Conservation (phyloP, 2,888 invertebrate species). For the Psylliodes chrysocephalus region DNA sequence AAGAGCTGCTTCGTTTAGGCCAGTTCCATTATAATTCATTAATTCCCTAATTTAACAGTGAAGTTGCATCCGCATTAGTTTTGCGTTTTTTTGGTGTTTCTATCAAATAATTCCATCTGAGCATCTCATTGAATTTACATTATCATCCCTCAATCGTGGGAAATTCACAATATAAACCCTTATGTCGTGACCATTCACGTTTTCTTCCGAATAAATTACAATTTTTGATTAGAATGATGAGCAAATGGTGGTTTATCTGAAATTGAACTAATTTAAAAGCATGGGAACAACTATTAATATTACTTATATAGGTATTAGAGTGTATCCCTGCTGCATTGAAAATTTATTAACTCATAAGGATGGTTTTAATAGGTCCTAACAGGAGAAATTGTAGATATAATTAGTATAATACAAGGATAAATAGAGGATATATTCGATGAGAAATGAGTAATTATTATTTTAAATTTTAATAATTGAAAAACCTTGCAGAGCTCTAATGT, state of each 20-base stretch:
- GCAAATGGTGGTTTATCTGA: conserved; percentile 24
- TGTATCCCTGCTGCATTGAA: too few relatives aligned
- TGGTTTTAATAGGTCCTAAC: too few relatives aligned
- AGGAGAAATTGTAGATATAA: too few relatives aligned
- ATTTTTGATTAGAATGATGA: conserved; percentile 45
- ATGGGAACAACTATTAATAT: conserved; percentile 24
- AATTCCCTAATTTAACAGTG: conserved; percentile 47
- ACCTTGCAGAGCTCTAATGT: too few relatives aligned
- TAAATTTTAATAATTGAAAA: too few relatives aligned
- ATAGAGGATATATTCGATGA: too few relatives aligned
- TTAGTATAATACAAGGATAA: too few relatives aligned
- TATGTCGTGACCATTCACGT: conserved; percentile 50
- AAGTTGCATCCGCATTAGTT: conserved; percentile 32
- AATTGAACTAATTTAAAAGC: conserved; percentile 31
- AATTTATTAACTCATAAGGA: too few relatives aligned
- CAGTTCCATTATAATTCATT: too few relatives aligned
- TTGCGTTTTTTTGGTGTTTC: conserved; percentile 42
- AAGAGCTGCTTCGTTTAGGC: conserved; percentile 24
- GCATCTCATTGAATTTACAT: conserved; percentile 43
- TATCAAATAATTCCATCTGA: conserved; percentile 46
- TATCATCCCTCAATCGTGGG: conserved; percentile 48
- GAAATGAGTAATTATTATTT: too few relatives aligned
- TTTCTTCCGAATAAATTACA: conserved; percentile 51
- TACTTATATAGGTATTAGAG: neutral
- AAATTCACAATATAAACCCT: conserved; percentile 39